A percentile compares a stretch with the other conserved stretches of the same genome.
These are phyloP conservation scores for Pardosa pseudoannulata DNA, from an alignment of 2,888 invertebrate genomes.

Conservation along the genomic window DNA sequence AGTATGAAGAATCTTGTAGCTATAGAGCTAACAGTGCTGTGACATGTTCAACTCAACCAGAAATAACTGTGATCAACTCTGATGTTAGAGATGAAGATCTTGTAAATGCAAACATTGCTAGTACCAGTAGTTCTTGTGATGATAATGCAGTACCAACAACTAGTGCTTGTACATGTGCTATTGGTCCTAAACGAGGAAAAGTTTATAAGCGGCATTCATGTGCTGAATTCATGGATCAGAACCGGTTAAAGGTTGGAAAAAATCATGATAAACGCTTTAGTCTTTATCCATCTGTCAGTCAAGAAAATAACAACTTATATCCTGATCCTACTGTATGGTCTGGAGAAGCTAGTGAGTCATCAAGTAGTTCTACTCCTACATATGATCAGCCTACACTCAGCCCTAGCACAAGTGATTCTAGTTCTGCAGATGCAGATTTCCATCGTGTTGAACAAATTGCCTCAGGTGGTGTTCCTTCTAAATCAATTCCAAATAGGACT, in stretches of 20 bases:
- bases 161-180: slow-evolving; percentile 50
- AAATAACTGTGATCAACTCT: slow-evolving; percentile 29
- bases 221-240: slow-evolving; percentile 47
- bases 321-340: slow-evolving; percentile 74
- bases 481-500: slow-evolving; percentile 20
- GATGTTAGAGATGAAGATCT: slow-evolving; percentile 23
- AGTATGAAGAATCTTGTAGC: slow-evolving; percentile 66
- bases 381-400: slow-evolving; percentile 73
- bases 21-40: slow-evolving; percentile 34
- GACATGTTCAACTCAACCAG: slow-evolving; percentile 22
- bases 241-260: slow-evolving; percentile 13
- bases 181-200: slow-evolving; percentile 39
- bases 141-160: slow-evolving; percentile 23
- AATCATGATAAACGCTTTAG: slow-evolving; percentile 38
- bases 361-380: slow-evolving; percentile 74
- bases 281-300: slow-evolving; percentile 38
- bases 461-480: slow-evolving; percentile 23
- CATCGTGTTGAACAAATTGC: slow-evolving; percentile 16
- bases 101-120: slow-evolving; percentile 17
- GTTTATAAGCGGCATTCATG: slow-evolving; percentile 63
- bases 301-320: slow-evolving; percentile 64
- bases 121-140: slow-evolving; percentile 23
- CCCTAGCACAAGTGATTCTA: slow-evolving; percentile 74
- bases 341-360: slow-evolving; percentile 73
- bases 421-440: slow-evolving; percentile 73